Evolutionary conservation across 2,888 invertebrate genomes (phyloP), one percentile per base, ranked within the genome.

Genomic region (Eupelmus urozonus): DNA sequence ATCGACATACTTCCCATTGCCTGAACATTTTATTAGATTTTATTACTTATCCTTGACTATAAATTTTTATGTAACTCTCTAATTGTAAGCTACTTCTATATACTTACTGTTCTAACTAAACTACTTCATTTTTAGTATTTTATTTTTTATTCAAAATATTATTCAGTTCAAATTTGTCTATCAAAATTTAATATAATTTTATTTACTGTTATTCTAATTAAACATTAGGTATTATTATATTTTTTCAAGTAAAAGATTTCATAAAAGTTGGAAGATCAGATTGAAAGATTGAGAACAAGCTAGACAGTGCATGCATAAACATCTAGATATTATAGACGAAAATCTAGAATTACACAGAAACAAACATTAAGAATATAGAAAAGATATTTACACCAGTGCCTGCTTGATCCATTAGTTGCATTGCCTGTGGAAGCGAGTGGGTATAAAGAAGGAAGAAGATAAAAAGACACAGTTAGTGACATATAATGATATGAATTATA

Each of bases 341-440:
- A 5, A 66, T 55, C 13, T 55, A 20, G 3, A 86, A 87, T 86
- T 85, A 85, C 51, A 85, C 55, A 34, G 3, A 55, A 34, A 40
- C 3, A 49, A 29, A 13, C 11, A 71, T 51, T 73, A 72, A 78
- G 45, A 79, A 80, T 78, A 78, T 80, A 80, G 76, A 62, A 76
- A 81, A 90, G 87, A 94, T 95, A 95, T 94, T 96, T 96, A 96
- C 95, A 94, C 95, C 94, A 92, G 94, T 93, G 93, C 96, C 95
- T 91, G 94, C 94, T 93, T 95, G 94, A 92, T 95, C 96, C 96
- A 96, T 95, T 90, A 95, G 95, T 93, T 95, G 96, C 96, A 96
- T 95, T 91, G 96, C 96, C 96, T 96, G 93, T 91, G 91, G 77
- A 84, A 84, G 74, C 73, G 49, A 62, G 62, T 67, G 57, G 67